Evolutionary conservation across 2,888 invertebrate genomes (phyloP), one percentile per base, ranked within the genome.

Genomic region (Saturnia japonica): DNA sequence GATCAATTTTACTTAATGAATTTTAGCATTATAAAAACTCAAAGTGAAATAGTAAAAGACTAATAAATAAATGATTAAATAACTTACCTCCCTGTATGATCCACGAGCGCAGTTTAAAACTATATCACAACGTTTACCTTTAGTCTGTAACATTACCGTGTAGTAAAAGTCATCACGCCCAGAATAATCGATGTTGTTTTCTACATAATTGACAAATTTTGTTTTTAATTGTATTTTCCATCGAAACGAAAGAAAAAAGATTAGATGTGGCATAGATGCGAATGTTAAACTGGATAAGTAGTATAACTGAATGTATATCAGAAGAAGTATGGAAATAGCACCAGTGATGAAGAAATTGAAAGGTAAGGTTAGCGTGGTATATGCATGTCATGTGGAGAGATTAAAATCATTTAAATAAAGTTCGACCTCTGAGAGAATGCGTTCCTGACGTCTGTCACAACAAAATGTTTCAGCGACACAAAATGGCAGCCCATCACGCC

Each of bases 81-180:
- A 54, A 54, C 22, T 62, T 66, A 86, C 86, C 82, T 82, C 77
- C 42, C 86, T 76, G n/a, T 77, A 68, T 19, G 60, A 6, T n/a
- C 86, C 87, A 72, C 74, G 80, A 0, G 73, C 42, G 64, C 76
- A 80, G 51, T 83, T 87, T 43, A 87, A 76, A 9, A 85, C 78
- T 19, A 79, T n/a, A 68, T 82, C 70, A 62, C 84, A 86, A 11
- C 72, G 62, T 28, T 72, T 72, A n/a, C 54, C 71, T 6, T 47
- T 51, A 3, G 47, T 68, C 14, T 67, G 57, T 69, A n/a, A 8
- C 28, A 22, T 67, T 1, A 79, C 69, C 66, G 68, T 68, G 67
- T 67, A 67, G 75, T 60, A 51, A 72, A 69, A 54, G 34, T 57
- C 12, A 22, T 66, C 70, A 4, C 67, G 64, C 11, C 72, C 47